Evolutionary conservation across 1,140 invertebrate genomes (phyloP).

Genomic region (Eufriesea mexicana): DNA sequence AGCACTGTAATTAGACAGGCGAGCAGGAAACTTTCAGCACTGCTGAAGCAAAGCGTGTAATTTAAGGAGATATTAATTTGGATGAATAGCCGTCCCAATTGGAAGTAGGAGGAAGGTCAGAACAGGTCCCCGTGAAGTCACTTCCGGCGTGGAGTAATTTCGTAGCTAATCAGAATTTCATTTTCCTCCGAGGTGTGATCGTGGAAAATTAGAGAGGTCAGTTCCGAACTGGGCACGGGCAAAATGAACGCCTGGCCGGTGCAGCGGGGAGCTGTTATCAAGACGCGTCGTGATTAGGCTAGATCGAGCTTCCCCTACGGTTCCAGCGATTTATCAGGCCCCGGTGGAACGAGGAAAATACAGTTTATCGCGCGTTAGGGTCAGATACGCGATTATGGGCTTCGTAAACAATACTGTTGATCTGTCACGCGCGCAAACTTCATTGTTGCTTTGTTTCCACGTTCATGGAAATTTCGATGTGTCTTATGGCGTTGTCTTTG

Average conservation of each 20-base stretch:
- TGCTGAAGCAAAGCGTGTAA: too few species aligned
- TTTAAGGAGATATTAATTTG: too few species aligned
- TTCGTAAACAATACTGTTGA: conserved; percentile 4
- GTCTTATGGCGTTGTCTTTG: too few species aligned
- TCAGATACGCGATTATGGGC: background rate
- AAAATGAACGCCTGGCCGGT: background rate
- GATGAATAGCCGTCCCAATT: background rate
- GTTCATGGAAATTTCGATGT: background rate
- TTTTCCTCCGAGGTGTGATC: conserved; percentile 19
- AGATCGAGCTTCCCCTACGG: background rate
- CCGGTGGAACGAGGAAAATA: background rate
- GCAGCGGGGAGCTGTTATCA: background rate
- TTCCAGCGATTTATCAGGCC: conserved; percentile 8
- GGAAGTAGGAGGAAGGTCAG: background rate
- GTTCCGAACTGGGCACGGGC: background rate
- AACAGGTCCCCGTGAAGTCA: background rate
- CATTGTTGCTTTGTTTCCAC: background rate
- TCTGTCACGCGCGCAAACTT: background rate
- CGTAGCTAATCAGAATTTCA: conserved; percentile 22
- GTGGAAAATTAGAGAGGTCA: conserved; percentile 31
- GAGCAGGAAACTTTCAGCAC: too few species aligned
- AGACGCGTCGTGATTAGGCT: background rate
- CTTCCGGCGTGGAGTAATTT: background rate
- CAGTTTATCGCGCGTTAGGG: background rate
- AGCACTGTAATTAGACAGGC: too few species aligned